Percentiles rank a stretch among this genome's conserved stretches.
phyloP scores from a whole-genome alignment of 2,113 vertebrate genomes.

The Rhabdomys dilectus region DNA sequence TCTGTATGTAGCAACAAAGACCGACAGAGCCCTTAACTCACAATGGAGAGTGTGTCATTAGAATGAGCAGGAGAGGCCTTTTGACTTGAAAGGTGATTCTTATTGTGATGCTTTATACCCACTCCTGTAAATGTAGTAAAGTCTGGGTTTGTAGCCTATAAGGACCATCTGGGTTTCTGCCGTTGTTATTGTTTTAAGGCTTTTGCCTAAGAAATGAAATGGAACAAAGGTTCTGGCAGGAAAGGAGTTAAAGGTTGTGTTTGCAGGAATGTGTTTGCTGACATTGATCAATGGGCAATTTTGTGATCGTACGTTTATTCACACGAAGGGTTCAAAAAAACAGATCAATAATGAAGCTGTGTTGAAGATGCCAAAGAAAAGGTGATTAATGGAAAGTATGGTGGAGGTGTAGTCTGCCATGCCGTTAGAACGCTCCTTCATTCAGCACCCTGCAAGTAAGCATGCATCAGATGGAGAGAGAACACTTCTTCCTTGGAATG shows the following conservation, averaged over 20 bases:
- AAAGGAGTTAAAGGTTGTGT: conserved; percentile 79
- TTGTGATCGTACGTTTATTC: conserved; percentile 75
- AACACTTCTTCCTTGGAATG: conserved; percentile 59
- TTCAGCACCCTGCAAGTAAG: conserved; percentile 65
- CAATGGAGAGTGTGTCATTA: background rate
- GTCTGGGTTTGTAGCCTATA: conserved; percentile 43
- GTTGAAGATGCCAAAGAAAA: conserved; percentile 69
- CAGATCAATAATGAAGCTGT: conserved; percentile 76
- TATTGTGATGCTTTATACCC: conserved; percentile 44
- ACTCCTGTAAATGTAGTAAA: conserved; percentile 29
- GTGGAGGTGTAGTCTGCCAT: conserved; percentile 50
- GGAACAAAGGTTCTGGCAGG: conserved; percentile 49
- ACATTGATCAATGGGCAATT: conserved; percentile 81
- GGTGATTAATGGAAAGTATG: conserved; percentile 74
- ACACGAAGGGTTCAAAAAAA: conserved; percentile 67
- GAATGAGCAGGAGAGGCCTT: conserved; percentile 11
- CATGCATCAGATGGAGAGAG: conserved; percentile 62
- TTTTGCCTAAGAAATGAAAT: conserved; percentile 61
- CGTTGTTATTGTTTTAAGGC: conserved; percentile 47
- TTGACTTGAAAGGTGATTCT: conserved; percentile 59
- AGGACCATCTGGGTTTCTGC: conserved; percentile 12
- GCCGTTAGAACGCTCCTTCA: conserved; percentile 20
- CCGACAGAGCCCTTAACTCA: conserved; percentile 35
- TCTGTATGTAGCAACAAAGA: conserved; percentile 33
- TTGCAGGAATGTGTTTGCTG: conserved; percentile 75